phyloP scores from a whole-genome alignment of 2,113 vertebrate species.

The Mormyrus iriodes region DNA sequence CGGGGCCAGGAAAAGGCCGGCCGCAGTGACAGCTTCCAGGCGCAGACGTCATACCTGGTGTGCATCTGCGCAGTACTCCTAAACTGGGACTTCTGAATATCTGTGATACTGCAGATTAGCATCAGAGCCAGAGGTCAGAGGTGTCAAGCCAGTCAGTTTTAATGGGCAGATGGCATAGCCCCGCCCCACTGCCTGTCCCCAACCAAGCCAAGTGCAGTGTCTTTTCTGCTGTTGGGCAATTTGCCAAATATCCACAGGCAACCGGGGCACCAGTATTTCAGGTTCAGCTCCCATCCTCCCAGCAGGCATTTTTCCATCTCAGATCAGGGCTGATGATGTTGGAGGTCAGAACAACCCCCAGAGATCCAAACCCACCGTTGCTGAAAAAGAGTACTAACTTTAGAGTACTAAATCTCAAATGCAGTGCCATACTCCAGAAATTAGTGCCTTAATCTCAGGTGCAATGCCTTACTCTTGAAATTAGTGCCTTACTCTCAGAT shows the following conservation, averaged over 20 bases:
- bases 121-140: not conserved
- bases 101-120: not conserved
- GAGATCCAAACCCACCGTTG: not conserved
- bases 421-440: not conserved
- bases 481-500: not conserved
- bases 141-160: not conserved
- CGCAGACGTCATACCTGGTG: not conserved
- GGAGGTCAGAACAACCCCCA: not conserved
- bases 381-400: not conserved
- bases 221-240: not conserved
- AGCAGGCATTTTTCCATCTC: not conserved
- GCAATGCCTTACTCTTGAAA: not conserved
- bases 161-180: not conserved
- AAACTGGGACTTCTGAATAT: not conserved
- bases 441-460: not conserved
- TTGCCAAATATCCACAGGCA: not conserved
- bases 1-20: not conserved
- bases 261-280: not conserved
- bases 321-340: not conserved
- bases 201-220: not conserved
- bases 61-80: not conserved
- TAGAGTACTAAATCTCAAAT: not conserved
- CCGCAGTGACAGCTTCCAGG: not conserved
- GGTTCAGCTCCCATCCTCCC: not conserved
- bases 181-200: not conserved